Evolutionary conservation across 1,140 invertebrate genomes (phyloP), one percentile per base, ranked within the genome.

Genomic region (Lordiphosa clarofinis): DNA sequence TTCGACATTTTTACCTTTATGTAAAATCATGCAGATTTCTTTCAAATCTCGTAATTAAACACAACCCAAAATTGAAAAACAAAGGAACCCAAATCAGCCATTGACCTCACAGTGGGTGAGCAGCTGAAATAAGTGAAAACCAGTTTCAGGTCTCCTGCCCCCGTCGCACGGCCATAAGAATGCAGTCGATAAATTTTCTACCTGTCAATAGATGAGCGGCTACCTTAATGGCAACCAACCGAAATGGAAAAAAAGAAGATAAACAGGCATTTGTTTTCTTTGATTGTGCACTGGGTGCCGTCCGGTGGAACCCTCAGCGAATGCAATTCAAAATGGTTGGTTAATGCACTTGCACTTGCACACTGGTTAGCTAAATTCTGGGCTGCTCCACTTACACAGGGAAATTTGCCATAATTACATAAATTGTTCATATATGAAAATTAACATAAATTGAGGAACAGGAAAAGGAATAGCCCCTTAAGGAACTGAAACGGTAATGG

Each of bases 161-260:
- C 38, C 33, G 39, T 49, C 42, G 48, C 42, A 56, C 11, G 40
- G 40, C 47, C 31, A 53, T 47, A 40, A 48, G 55, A 60, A 68
- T 62, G 74, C 74, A 72, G 68, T 60, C 67, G 44, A 86, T 87
- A 87, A 78, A 87, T 87, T 69, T 76, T 87, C 79, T 87, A 87
- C 86, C 86, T 87, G 86, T 86, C 86, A 87, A 87, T 87, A 64
- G 79, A 63, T 53, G 78, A 78, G 78, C 64, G 61, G 69, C 78
- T 82, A 82, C 78, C 73, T 78, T 82, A 82, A 82, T 82, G 78
- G 78, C 78, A 78, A 44, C 78, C 73, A 24, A 67, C 28, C 28
- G 12, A 9, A 15, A 40, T 13, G 15, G 15, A 40, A 40, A 8
- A 40, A 46, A 46, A 46, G 31, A 46, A 73, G 78, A 82, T 84